Base-by-base conservation (phyloP, 1,140 invertebrate genomes). In the Atta cephalotes region DNA sequence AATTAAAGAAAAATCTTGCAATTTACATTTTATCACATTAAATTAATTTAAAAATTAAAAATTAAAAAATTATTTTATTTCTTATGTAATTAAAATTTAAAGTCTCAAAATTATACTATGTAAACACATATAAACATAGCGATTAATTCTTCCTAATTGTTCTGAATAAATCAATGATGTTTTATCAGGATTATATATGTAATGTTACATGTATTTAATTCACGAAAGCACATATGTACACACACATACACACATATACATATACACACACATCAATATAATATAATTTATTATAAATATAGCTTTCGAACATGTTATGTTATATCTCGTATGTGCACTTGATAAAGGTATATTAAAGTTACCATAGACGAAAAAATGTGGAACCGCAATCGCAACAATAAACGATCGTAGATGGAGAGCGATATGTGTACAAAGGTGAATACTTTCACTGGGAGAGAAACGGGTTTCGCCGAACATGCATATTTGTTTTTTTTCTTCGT, bases 371-470 rank as follows among this genome's bases (percentile, higher is more conserved):
- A 68, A 21, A 70, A 25, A 70, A 25, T 2, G 49, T 56, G n/a
- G 14, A 70, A 35, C 9, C 39, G n/a, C 28, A 31, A 79, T 28
- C 16, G 25, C 21, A 65, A 79, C 53, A 39, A 70, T 70, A 53
- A 68, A 10, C 14, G 12, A 51, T 68, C 9, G 62, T 51, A 3
- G 28, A 53, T 68, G 35, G 35, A 68, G 45, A 80, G 10, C 31
- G 56, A 21, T 31, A 18, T 35, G 7, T 14, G 28, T 58, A 9
- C 60, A 6, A 35, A 60, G 16, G 7, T 7, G 18, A 12, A 39
- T 70, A 56, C 65, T 81, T 81, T 81, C 65, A 81, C 78, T 39
- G 10, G 10, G 21, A 81, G 49, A 80, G 63, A 70, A 80, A 70
- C 78, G 63, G 31, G 66, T 70, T 81, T 71, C 65, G 6, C n/a